Evolutionary conservation across 2,888 invertebrate species (phyloP).

Genomic region (Drosophila leonis): DNA sequence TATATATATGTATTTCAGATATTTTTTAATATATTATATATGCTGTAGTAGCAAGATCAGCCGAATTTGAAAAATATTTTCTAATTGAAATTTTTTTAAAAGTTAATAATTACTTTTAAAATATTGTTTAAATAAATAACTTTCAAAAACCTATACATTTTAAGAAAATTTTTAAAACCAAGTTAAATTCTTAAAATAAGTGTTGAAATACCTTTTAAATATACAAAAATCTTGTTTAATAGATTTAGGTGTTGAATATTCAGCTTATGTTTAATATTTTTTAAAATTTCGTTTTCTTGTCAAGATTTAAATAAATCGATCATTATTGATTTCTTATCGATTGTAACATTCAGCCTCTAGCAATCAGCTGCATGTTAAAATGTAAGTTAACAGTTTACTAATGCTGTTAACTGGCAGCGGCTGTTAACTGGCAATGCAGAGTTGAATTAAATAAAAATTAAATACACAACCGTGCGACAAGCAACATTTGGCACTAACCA

Average conservation of each 20-base stretch:
- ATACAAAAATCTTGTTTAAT: not conserved
- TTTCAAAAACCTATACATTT: too few species aligned
- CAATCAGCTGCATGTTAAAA: constrained; percentile 14
- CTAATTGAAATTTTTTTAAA: too few species aligned
- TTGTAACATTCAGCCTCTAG: not conserved
- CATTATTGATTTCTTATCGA: constrained; percentile 30
- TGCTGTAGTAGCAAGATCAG: too few species aligned
- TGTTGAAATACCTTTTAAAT: not conserved
- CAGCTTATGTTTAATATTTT: too few species aligned
- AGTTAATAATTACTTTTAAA: too few species aligned
- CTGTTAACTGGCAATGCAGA: constrained; percentile 30
- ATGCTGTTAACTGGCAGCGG: constrained; percentile 40
- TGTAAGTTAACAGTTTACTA: constrained; percentile 47
- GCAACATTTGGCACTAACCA: not conserved
- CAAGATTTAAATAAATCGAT: not conserved
- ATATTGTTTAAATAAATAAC: too few species aligned
- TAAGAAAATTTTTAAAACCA: too few species aligned
- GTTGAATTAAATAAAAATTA: constrained; percentile 28
- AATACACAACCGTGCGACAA: constrained; percentile 2
- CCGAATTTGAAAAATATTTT: too few species aligned
- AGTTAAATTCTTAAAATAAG: not conserved
- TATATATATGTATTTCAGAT: too few species aligned
- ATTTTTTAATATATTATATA: too few species aligned
- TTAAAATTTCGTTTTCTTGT: not conserved
- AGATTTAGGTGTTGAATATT: too few species aligned